These are phyloP conservation scores for Anthoscopus minutus DNA, from an alignment of 2,113 vertebrate genomes.

Conservation along the genomic window DNA sequence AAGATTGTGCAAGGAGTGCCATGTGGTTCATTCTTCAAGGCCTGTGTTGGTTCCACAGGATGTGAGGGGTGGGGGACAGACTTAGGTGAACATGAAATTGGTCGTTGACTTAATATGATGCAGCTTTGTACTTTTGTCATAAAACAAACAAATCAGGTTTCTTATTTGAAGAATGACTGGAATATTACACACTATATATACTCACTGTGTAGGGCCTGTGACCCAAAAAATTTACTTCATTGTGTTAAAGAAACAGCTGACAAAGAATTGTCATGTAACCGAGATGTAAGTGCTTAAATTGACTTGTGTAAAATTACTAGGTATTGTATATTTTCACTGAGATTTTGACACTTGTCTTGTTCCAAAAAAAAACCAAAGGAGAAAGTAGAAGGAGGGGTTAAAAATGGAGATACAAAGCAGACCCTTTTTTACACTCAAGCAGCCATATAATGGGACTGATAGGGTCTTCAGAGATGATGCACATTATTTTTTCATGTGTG, in stretches of 20 bases:
- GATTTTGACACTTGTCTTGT: not conserved
- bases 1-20: not conserved
- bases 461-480: not conserved
- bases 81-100: not conserved
- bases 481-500: not conserved
- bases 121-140: not conserved
- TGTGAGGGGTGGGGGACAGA: accelerated
- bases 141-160: not conserved
- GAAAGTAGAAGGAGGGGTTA: not conserved
- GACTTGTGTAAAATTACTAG: not conserved
- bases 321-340: not conserved
- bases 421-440: not conserved
- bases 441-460: not conserved
- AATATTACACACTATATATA: not conserved
- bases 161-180: not conserved
- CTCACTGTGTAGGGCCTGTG: not conserved
- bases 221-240: not conserved
- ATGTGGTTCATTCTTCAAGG: not conserved
- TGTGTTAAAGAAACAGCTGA: not conserved
- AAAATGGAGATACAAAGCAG: not conserved
- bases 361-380: not conserved
- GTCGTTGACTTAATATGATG: not conserved
- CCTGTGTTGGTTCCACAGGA: not conserved
- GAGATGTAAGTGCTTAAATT: not conserved
- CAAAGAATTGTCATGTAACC: not conserved